Base-by-base conservation (phyloP, 1,140 invertebrate genomes). In the Drosophila baimaii region DNA sequence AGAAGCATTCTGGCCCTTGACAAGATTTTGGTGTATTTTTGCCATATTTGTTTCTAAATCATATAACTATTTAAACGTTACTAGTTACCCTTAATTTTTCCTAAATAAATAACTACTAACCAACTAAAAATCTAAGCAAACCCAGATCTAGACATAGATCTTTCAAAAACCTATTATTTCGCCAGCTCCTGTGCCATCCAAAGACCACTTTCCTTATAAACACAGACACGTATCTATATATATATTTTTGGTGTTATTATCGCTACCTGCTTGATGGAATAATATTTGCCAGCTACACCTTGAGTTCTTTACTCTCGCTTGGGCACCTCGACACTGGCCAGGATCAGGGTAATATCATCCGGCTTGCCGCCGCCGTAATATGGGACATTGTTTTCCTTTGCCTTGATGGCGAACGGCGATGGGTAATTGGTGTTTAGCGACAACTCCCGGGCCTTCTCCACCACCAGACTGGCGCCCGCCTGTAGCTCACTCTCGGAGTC, bases 301-400 rank as follows among this genome's bases (percentile, higher is more conserved):
- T 27, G 29, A 17, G 35, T n/a, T 8, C 21, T n/a, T 46, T 13
- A 2, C 35, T 43, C 12, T 17, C 12, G 0, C 12, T 21, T 47
- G 19, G 57, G 61, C 49, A 85, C 51, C 29, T 63, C 74, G 7
- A 86, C 76, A 23, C 65, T 83, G 66, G 79, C 79, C 46, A 86
- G 33, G 39, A 86, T 77, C 5, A 86, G 59, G 15, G 82, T 86
- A 8, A 82, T 86, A 21, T 86, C 82, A 35, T 86, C 82, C 4
- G 83, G 82, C 23, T 88, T 86, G 7, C 82, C 82, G 3, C 82
- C 82, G 3, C 17, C n/a, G 1, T 8, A 10, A 37, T 49, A 72
- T 3, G 23, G 15, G 1, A 72, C 0, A 44, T 82, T 65, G 33
- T 70, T 49, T 1, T 57, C 44, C 31, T 21, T 57, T 0, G 82